Base-by-base conservation (phyloP, 2,797 vertebrate genomes). In the Chloroceryle inda region DNA sequence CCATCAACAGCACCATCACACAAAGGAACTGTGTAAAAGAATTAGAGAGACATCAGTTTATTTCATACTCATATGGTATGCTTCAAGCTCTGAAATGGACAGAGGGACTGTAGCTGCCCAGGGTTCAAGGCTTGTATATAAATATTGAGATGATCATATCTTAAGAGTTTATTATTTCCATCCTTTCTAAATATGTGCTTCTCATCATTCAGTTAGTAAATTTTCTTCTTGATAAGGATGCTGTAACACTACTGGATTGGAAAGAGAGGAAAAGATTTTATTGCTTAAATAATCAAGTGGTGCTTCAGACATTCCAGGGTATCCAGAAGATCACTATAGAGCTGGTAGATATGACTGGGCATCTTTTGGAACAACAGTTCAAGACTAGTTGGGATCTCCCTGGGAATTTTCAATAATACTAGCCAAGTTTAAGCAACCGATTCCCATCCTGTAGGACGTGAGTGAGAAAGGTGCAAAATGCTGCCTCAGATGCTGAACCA, bases 141-240 rank as follows among this genome's bases (percentile, higher is more conserved):
- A 95, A 87, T 75, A 88, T 20, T 78, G 31, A 88, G 40, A 85
- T 85, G 79, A 87, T 33, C 33, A 35, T 0, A 0, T 75, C 22
- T 88, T 53, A 64, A 64, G 17, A 66, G 10, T 53, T 84, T 94
- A 37, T 92, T 81, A 53, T 92, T 58, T 37, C 49, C 22, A 78
- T 23, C 18, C 18, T 58, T 24, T 73, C 29, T 78, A 87, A 89
- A 71, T 85, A 81, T 26, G 71, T 24, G 2, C 22, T 82, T 85
- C 45, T 69, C 45, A 78, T 71, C 6, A 27, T 68, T 89, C 55
- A 73, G 45, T 58, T 92, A 23, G 64, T 89, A 82, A 95, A 62
- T 85, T 85, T 58, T 53, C 26, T 21, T 81, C 17, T 42, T 81
- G 33, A 62, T 94, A 89, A 92, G 31, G 58, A 49, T 72, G 40